Percentiles rank a stretch among this genome's conserved stretches.
These are phyloP conservation scores for Ptychochromis oligacanthus DNA, from an alignment of 2,113 vertebrate genomes.

Conservation along the genomic window DNA sequence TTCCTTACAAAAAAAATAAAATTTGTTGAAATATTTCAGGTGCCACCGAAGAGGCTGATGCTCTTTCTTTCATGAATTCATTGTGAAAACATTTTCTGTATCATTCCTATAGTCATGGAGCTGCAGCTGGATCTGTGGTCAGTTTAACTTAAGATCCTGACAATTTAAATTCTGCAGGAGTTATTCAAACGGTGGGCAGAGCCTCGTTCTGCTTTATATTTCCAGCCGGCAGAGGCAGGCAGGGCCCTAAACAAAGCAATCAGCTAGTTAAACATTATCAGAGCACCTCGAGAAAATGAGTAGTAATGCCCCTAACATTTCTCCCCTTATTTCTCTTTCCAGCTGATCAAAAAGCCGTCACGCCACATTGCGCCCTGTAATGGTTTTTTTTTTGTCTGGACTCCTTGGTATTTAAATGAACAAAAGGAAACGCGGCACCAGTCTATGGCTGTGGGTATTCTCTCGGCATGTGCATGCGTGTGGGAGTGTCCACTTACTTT, in stretches of 20 bases:
- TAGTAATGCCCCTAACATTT: slow-evolving; percentile 41
- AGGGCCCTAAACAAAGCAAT: slow-evolving; percentile 56
- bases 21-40: not conserved
- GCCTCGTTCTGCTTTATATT: not conserved
- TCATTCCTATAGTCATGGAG: not conserved
- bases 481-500: not conserved
- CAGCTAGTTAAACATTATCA: slow-evolving; percentile 53
- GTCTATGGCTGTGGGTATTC: not conserved
- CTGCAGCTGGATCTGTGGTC: not conserved
- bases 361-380: slow-evolving; percentile 62
- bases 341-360: slow-evolving; percentile 55
- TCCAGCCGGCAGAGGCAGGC: not conserved
- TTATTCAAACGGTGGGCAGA: not conserved
- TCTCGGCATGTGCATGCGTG: not conserved
- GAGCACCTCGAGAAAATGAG: slow-evolving; percentile 52
- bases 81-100: not conserved
- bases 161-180: not conserved
- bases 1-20: not conserved
- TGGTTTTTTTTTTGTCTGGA: slow-evolving; percentile 49
- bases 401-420: slow-evolving; percentile 59
- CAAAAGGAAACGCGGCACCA: slow-evolving; percentile 27
- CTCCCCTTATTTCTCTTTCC: slow-evolving; percentile 38
- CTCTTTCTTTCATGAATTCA: not conserved
- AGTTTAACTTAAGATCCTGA: not conserved
- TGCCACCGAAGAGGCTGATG: not conserved